Base-by-base conservation (phyloP, 2,797 vertebrate genomes). In the Hozukius guyotensis region DNA sequence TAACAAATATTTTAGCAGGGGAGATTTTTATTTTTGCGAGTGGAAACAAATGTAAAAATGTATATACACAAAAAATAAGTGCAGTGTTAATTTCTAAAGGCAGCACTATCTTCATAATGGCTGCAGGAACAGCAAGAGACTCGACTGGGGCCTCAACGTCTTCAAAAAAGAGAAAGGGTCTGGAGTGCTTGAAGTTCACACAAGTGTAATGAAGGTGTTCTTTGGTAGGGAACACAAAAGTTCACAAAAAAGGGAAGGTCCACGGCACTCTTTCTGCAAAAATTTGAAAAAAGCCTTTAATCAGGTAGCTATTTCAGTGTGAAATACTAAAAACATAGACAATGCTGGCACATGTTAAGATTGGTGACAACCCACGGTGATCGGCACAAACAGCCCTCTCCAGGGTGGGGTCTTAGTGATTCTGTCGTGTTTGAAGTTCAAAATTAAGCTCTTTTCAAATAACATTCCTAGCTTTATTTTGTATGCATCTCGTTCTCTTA, bases 401-500 rank as follows among this genome's bases (percentile, higher is more conserved):
- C 46, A 20, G 46, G 46, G 46, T 20, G 46, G 46, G 46, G 18
- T 49, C 20, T 7, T 29, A 18, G 9, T 25, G 16, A 66, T 31
- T 22, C 10, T 24, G 27, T 13, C 4, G 18, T 10, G 4, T 62
- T 36, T 67, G 14, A 67, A 12, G 7, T n/a, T 13, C 16, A 52
- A 38, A 64, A 25, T 7, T 0, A 57, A 38, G n/a, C 29, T 64
- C 2, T 60, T 62, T 38, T 68, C 2, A 22, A 10, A 18, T 49
- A 18, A 25, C 2, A 31, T 49, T 56, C 29, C 10, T 5, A 22
- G 14, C 8, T 63, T 53, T 49, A 1, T 13, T 81, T 36, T 69
- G 57, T 9, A 8, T 81, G 16, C 25, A 27, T 77, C 11, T 25
- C 6, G 55, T 5, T 31, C 46, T 67, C 52, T 16, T 32, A 96